Evolutionary conservation across 2,797 vertebrate species (phyloP).

Genomic region (Meriones psammophilus): DNA sequence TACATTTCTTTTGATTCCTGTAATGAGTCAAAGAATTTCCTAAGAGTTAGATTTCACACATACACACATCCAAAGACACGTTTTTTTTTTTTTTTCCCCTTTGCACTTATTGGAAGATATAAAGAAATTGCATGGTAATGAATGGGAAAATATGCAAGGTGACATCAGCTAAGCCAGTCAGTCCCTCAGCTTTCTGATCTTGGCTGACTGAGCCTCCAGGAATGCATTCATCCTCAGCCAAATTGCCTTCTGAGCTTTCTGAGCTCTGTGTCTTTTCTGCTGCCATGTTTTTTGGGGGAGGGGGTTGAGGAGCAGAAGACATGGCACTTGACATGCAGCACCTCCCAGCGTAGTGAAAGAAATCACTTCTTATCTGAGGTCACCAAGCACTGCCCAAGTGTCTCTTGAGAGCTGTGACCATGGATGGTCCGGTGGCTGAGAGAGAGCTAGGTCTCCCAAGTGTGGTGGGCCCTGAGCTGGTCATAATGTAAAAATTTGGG

Average conservation of each 20-base stretch:
- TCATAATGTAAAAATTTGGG: background rate
- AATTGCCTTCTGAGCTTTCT: background rate
- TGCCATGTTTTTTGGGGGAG: no score
- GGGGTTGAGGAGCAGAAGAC: background rate
- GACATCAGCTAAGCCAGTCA: constrained; percentile 6
- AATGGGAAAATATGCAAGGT: constrained; percentile 57
- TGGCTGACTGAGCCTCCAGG: background rate
- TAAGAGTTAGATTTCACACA: constrained; percentile 31
- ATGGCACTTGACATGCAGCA: background rate
- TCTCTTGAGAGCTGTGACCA: background rate
- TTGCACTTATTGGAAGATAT: constrained; percentile 65
- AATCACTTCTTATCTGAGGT: background rate
- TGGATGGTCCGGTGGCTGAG: background rate
- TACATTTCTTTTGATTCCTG: constrained; percentile 64
- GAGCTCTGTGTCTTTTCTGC: background rate
- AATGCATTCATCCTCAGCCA: background rate
- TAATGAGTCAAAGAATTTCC: constrained; percentile 36
- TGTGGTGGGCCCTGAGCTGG: background rate
- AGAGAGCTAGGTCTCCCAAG: background rate
- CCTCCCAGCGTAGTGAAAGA: background rate
- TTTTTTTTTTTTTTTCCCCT: constrained; percentile 25
- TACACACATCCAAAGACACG: background rate
- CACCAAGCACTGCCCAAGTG: background rate
- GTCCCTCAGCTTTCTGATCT: background rate
- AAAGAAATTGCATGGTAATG: constrained; percentile 53